These are phyloP conservation scores for Arnoldichthys spilopterus DNA, from an alignment of 2,797 vertebrate species.

Conservation along the genomic window DNA sequence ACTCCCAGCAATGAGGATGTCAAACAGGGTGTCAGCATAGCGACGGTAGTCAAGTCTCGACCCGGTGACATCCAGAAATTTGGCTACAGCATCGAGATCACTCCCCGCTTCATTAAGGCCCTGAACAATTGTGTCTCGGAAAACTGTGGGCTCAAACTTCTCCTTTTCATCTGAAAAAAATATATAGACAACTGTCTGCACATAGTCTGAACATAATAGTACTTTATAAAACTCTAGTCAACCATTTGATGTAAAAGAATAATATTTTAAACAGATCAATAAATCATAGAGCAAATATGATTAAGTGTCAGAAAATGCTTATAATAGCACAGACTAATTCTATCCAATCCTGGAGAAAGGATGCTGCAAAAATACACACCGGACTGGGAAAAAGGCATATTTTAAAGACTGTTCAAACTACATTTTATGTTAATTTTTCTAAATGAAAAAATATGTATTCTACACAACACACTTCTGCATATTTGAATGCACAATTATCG, in stretches of 20 bases:
- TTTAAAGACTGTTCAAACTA: too few relatives aligned
- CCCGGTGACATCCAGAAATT: slow-evolving; percentile 88
- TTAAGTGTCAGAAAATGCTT: background rate
- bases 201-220: background rate
- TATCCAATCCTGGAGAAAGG: background rate
- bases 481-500: background rate
- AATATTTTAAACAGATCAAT: background rate
- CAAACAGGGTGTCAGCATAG: slow-evolving; percentile 93
- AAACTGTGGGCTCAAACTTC: slow-evolving; percentile 96
- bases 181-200: background rate
- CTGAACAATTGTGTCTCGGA: slow-evolving; percentile 90
- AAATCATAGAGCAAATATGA: background rate
- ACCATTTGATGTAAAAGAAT: background rate
- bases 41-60: slow-evolving; percentile 91
- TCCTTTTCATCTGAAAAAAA: slow-evolving; percentile 90
- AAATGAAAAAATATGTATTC: too few relatives aligned
- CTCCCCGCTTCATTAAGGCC: slow-evolving; percentile 90
- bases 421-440: too few relatives aligned
- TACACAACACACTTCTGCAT: too few relatives aligned
- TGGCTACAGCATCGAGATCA: slow-evolving; percentile 90
- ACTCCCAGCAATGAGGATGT: slow-evolving; percentile 92
- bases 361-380: background rate
- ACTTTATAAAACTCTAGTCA: background rate
- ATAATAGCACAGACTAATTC: background rate
- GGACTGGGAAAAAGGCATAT: background rate